These are phyloP conservation scores for Crocidura indochinensis DNA, from an alignment of 2,797 vertebrate species.

Conservation along the genomic window DNA sequence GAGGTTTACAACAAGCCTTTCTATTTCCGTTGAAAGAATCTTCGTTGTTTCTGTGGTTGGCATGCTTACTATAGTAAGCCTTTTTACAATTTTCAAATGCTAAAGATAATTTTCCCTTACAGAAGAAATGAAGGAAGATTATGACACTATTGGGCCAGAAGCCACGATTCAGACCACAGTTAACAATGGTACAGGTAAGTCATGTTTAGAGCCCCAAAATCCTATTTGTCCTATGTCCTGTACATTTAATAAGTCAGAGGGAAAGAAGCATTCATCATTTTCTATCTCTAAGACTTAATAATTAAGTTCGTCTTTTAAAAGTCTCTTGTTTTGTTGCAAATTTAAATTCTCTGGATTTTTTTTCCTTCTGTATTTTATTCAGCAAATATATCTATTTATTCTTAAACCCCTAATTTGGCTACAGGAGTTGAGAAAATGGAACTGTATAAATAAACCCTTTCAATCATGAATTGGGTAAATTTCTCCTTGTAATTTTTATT, in stretches of 20 bases:
- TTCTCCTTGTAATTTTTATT: slow-evolving; percentile 63
- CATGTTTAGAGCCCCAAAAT: fast-evolving
- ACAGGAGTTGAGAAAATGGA: slow-evolving; percentile 21
- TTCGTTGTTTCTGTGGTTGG: slow-evolving; percentile 84
- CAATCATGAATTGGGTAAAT: neutral
- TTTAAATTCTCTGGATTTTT: neutral
- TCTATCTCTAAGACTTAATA: slow-evolving; percentile 41
- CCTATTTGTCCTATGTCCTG: fast-evolving
- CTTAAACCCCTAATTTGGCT: slow-evolving; percentile 1
- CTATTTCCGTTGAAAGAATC: slow-evolving; percentile 87
- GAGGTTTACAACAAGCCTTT: slow-evolving; percentile 87
- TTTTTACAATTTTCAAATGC: slow-evolving; percentile 77
- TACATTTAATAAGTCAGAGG: slow-evolving; percentile 1
- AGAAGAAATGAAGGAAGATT: slow-evolving; percentile 99
- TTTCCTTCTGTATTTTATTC: slow-evolving; percentile 57
- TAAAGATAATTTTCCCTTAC: slow-evolving; percentile 88
- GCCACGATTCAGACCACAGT: slow-evolving; percentile 94
- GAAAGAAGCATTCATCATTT: slow-evolving; percentile 13
- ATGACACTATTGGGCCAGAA: slow-evolving; percentile 97
- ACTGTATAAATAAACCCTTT: slow-evolving; percentile 61
- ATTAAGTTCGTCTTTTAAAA: neutral
- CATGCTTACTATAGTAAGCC: slow-evolving; percentile 89
- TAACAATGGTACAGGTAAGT: slow-evolving; percentile 98
- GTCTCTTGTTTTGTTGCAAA: slow-evolving; percentile 55
- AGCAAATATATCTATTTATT: slow-evolving; percentile 50